A percentile compares a stretch with the other conserved stretches of the same genome.
Conservation (phyloP, 1,140 invertebrate genomes). For the Oncopodura yosiiana region DNA sequence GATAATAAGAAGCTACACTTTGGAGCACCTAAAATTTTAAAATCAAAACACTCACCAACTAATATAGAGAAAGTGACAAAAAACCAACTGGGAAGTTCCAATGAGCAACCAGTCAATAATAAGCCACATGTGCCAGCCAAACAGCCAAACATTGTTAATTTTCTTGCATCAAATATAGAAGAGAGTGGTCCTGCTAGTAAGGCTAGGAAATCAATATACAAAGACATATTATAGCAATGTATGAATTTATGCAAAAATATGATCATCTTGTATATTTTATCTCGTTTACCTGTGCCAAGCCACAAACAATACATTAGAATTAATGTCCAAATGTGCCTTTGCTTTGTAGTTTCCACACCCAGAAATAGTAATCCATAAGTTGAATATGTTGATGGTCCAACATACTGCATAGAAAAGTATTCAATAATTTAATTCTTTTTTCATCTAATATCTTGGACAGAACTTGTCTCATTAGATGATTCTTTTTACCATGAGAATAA, state of each 20-base stretch:
- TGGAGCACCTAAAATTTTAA: too few relatives aligned
- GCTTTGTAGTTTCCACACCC: not conserved
- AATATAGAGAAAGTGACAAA: slow-evolving; percentile 20
- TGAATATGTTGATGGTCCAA: slow-evolving; percentile 13
- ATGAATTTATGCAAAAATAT: not conserved
- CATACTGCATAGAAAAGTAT: slow-evolving; percentile 11
- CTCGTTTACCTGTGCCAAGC: slow-evolving; percentile 11
- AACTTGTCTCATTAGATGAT: not conserved
- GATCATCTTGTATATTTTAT: not conserved
- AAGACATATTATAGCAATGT: not conserved
- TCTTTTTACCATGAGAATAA: slow-evolving; percentile 19
- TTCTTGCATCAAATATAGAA: slow-evolving; percentile 1
- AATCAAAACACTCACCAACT: slow-evolving; percentile 13
- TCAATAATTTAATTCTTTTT: too few relatives aligned
- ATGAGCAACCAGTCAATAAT: not conserved
- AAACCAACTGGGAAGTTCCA: slow-evolving; percentile 12
- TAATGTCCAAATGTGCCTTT: slow-evolving; percentile 9
- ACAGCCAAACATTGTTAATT: slow-evolving; percentile 16
- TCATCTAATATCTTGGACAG: not conserved
- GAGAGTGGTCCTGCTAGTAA: slow-evolving; percentile 11
- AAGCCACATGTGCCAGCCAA: slow-evolving; percentile 14
- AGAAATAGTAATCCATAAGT: slow-evolving; percentile 12
- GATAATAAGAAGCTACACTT: too few relatives aligned
- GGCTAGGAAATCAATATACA: not conserved
- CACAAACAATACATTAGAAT: slow-evolving; percentile 7